A percentile compares a stretch with the other conserved stretches of the same genome.
phyloP scores from a whole-genome alignment of 2,797 vertebrate genomes.

The Mallotus villosus region DNA sequence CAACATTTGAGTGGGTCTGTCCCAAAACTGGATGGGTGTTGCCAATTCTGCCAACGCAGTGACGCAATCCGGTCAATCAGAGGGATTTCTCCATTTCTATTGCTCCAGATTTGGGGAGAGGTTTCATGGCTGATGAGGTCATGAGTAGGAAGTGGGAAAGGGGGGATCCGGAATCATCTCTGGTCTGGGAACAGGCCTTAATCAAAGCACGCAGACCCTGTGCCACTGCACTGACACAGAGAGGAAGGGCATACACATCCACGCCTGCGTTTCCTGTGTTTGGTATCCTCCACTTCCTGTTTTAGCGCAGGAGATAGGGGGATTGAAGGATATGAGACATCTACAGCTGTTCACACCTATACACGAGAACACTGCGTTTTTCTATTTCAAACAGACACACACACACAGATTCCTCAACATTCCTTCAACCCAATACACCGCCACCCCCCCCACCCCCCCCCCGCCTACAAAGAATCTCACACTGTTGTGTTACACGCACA shows the following conservation, averaged over 20 bases:
- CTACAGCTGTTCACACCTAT: neutral
- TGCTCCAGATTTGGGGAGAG: no score
- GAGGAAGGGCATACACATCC: slow-evolving; percentile 12
- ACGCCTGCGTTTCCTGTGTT: slow-evolving; percentile 48
- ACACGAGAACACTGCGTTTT: neutral
- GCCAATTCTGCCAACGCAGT: no score
- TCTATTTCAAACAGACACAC: neutral
- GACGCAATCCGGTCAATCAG: no score
- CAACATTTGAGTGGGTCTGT: no score
- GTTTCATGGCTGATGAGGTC: no score
- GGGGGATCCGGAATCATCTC: no score
- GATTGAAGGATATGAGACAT: slow-evolving; percentile 34
- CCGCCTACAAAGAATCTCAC: neutral
- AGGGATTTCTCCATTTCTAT: no score
- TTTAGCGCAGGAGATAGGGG: slow-evolving; percentile 9
- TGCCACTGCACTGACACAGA: neutral
- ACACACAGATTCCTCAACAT: neutral
- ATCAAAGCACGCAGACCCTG: neutral
- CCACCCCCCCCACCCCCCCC: neutral
- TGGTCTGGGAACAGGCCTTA: neutral
- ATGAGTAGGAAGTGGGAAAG: no score
- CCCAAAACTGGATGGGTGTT: no score
- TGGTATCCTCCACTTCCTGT: slow-evolving; percentile 46
- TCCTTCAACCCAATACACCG: slow-evolving; percentile 6
- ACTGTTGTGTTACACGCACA: neutral